Conservation (phyloP, 2,797 vertebrate species). For the Anguilla pacifica region DNA sequence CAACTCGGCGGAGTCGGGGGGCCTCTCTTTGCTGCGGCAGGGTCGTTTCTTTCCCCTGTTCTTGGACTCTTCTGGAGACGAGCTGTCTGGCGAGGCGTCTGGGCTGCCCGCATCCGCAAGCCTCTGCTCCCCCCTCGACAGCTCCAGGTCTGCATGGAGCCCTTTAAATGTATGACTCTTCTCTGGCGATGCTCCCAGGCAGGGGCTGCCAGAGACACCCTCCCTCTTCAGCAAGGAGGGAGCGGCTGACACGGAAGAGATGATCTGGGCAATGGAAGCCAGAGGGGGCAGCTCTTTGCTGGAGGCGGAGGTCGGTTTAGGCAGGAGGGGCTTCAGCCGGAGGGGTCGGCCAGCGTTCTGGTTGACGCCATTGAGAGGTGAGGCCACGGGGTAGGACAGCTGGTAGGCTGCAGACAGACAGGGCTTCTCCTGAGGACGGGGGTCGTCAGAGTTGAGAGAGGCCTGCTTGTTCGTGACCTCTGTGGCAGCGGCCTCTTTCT, state of each 20-base stretch:
- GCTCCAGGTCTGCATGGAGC: conserved; percentile 4
- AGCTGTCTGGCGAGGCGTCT: conserved; percentile 43
- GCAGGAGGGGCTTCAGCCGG: conserved; percentile 82
- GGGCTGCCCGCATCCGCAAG: not conserved
- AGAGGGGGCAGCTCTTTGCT: conserved; percentile 86
- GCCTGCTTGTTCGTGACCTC: conserved; percentile 65
- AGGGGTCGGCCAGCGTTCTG: conserved; percentile 64
- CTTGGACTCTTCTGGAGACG: conserved; percentile 49
- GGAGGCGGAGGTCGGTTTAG: conserved; percentile 71
- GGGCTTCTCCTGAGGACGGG: conserved; percentile 54
- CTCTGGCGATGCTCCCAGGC: conserved; percentile 1
- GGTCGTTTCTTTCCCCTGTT: conserved; percentile 60
- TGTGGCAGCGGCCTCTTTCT: conserved; percentile 48
- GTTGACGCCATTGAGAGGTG: conserved; percentile 65
- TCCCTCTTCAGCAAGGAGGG: conserved; percentile 82
- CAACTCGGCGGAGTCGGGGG: conserved; percentile 47
- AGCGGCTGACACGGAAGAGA: conserved; percentile 91
- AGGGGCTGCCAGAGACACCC: not conserved
- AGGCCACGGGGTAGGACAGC: conserved; percentile 71
- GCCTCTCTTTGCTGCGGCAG: not conserved
- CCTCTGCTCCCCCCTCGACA: not conserved
- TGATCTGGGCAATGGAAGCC: conserved; percentile 97
- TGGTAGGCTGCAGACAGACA: conserved; percentile 69
- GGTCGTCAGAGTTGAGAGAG: conserved; percentile 52
- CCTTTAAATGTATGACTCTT: not conserved